These are phyloP conservation scores for Ischnura elegans DNA, from an alignment of 2,888 invertebrate genomes.

Conservation along the genomic window DNA sequence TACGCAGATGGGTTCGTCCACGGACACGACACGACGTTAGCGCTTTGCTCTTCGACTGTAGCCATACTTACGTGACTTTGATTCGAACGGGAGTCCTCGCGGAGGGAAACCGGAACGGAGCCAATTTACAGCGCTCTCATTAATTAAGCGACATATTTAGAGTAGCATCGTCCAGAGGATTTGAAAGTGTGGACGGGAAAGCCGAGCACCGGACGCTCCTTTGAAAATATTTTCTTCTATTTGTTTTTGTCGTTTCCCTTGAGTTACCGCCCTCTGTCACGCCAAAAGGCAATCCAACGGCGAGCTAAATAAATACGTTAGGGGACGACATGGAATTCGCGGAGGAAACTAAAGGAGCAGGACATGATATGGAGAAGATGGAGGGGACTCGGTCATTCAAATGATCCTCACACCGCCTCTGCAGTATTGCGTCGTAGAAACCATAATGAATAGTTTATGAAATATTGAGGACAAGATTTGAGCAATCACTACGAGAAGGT, in stretches of 20 bases:
- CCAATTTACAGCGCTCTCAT: not conserved
- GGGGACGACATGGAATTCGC: conserved; percentile 11
- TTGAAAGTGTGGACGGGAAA: conserved; percentile 20
- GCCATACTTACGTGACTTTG: not conserved
- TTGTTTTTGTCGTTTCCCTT: not conserved
- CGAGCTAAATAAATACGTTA: conserved; percentile 17
- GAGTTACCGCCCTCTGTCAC: conserved; percentile 20
- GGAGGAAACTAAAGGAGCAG: not conserved
- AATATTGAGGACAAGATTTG: not conserved
- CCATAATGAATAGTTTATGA: not conserved
- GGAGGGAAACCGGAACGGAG: not conserved
- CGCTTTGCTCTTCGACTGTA: not conserved
- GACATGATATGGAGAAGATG: not conserved
- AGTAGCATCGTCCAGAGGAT: not conserved
- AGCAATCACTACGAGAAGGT: not conserved
- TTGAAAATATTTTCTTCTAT: not conserved
- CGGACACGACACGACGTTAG: not conserved
- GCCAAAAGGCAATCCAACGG: not conserved
- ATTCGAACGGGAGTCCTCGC: not conserved
- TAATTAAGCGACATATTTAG: conserved; percentile 13
- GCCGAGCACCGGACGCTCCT: conserved; percentile 6
- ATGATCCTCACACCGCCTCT: not conserved
- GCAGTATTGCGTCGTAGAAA: not conserved
- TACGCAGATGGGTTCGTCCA: not conserved
- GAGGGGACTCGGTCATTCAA: not conserved